Percentiles rank a stretch among this genome's conserved stretches.
phyloP scores from a whole-genome alignment of 2,888 invertebrate genomes.

The Zonitis immaculata region DNA sequence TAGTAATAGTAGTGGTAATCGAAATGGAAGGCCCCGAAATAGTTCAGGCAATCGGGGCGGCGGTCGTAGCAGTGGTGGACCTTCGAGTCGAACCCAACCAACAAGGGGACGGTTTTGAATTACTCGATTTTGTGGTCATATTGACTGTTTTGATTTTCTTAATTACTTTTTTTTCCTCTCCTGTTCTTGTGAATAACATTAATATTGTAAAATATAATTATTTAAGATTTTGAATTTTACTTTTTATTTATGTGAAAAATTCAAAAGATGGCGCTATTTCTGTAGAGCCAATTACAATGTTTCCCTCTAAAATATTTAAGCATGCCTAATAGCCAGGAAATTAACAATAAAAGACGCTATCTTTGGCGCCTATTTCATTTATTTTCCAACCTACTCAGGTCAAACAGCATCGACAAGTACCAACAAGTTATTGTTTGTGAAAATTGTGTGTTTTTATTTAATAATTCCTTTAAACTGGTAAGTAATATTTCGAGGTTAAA shows the following conservation, averaged over 20 bases:
- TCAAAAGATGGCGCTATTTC: not conserved
- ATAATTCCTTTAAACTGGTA: not conserved
- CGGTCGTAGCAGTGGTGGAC: slow-evolving; percentile 19
- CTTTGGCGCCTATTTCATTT: not conserved
- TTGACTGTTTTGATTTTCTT: slow-evolving; percentile 6
- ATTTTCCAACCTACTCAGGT: not conserved
- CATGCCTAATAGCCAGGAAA: not conserved
- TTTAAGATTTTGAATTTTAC: slow-evolving; percentile 3
- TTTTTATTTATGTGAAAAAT: not conserved
- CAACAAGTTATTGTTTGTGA: not conserved
- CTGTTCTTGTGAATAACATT: slow-evolving; percentile 1
- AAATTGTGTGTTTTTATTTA: not conserved
- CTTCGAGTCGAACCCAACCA: slow-evolving; percentile 9
- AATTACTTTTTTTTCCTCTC: no score
- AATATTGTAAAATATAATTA: slow-evolving; percentile 8
- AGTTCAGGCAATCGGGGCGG: slow-evolving; percentile 9
- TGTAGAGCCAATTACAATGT: not conserved
- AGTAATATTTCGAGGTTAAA: not conserved
- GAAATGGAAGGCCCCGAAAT: slow-evolving; percentile 1
- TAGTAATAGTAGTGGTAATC: not conserved
- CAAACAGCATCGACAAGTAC: not conserved
- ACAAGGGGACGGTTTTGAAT: slow-evolving; percentile 14
- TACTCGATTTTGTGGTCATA: slow-evolving; percentile 7
- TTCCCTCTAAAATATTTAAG: not conserved
- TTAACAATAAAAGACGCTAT: not conserved